Evolutionary conservation across 2,113 vertebrate species (phyloP), one percentile per base, ranked within the genome.

Genomic region (Pachyramphus minor): DNA sequence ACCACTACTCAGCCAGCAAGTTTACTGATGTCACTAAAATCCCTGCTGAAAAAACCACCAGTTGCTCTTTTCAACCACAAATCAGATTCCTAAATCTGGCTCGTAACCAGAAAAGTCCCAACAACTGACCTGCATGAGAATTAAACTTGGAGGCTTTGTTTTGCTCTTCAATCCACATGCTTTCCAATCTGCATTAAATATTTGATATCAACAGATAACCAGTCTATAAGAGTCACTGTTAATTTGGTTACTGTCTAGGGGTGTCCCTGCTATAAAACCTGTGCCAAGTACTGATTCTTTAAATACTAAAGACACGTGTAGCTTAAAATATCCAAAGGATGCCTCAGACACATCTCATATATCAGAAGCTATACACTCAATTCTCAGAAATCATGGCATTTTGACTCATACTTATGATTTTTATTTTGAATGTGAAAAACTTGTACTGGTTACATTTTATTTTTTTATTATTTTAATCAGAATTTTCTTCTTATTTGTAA

Each of bases 41-140:
- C 76, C 21, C 49, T 60, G 47, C 83, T 86, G 76, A 92, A 68
- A 90, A 96, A 97, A 94, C 92, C 88, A 93, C 80, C 1, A 0
- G 68, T n/a, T 96, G 90, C 89, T 92, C 83, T 94, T 87, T 81
- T 64, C 88, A 96, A 86, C 96, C 92, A 95, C 41, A 2, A 90
- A 86, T 88, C 85, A 89, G 56, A 85, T 88, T 93, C 76, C 69
- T 90, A 53, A 92, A 94, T 60, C 88, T 95, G 92, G 94, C 84
- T 96, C 12, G 10, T 89, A 95, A 96, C 92, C 90, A 95, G 71
- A 86, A 50, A 80, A 86, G 59, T 88, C 44, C 21, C 63, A 66
- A 60, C 45, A 95, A 76, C 49, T 30, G 73, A 93, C 68, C 87
- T 88, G 75, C 3, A 0, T 30, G 67, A 84, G 33, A 83, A 89